phyloP scores from a whole-genome alignment of 2,113 vertebrate genomes.

The Camelus dromedarius region DNA sequence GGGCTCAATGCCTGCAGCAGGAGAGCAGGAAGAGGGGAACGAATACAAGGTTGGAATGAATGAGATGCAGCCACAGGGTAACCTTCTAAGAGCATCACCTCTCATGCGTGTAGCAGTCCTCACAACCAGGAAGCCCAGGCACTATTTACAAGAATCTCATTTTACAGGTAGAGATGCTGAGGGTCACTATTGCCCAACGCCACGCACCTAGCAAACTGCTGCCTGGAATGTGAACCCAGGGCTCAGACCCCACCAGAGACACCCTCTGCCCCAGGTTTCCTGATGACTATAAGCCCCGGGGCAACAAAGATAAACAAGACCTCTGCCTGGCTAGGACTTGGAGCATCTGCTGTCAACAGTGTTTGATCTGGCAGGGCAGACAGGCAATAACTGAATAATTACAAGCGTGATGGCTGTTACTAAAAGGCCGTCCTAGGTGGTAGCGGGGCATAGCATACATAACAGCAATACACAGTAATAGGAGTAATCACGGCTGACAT shows the following conservation, averaged over 20 bases:
- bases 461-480: too few relatives aligned
- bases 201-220: not conserved
- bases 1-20: constrained; percentile 90
- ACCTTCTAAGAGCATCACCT: accelerated
- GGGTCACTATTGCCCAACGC: not conserved
- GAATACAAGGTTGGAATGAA: not conserved
- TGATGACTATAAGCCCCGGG: not conserved
- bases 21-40: not conserved
- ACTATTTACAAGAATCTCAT: accelerated
- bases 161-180: not conserved
- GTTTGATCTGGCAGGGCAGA: not conserved
- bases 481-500: not conserved
- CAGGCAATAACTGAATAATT: not conserved
- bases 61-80: accelerated
- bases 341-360: not conserved
- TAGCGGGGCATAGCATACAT: not conserved
- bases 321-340: not conserved
- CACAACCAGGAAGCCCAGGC: not conserved
- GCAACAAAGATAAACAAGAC: too few relatives aligned
- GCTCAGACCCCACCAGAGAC: not conserved
- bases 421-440: not conserved
- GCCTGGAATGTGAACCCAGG: not conserved
- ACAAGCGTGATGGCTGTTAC: too few relatives aligned
- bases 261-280: not conserved
- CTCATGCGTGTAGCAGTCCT: not conserved